Evolutionary conservation across 2,888 invertebrate species (phyloP).

Genomic region (Drosophila anomelani): DNA sequence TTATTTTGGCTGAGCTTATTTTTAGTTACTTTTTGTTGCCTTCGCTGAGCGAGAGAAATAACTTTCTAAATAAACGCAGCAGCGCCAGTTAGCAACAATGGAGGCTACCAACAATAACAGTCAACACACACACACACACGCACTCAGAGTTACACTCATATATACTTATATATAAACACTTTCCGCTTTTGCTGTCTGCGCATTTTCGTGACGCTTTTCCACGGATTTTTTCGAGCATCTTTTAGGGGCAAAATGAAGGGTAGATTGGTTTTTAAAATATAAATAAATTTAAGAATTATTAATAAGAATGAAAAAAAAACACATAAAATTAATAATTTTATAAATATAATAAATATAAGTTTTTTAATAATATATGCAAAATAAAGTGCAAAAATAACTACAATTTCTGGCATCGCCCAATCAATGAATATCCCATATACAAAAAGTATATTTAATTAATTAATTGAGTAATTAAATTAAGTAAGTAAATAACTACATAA

Average conservation of each 20-base stretch:
- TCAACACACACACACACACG: conserved; percentile 12
- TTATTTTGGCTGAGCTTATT: conserved; percentile 68
- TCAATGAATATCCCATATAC: no score
- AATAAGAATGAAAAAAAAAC: no score
- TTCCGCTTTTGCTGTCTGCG: conserved; percentile 62
- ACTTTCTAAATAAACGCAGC: conserved; percentile 78
- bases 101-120: conserved; percentile 35
- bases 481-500: not conserved
- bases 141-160: conserved; percentile 9
- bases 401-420: no score
- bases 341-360: not conserved
- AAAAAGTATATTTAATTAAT: no score
- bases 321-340: not conserved
- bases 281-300: no score
- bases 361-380: no score
- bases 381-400: no score
- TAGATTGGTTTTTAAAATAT: not conserved
- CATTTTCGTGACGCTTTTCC: conserved; percentile 69
- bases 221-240: conserved; percentile 37
- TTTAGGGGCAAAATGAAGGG: not conserved
- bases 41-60: conserved; percentile 59
- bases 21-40: conserved; percentile 73
- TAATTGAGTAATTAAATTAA: no score
- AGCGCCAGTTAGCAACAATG: conserved; percentile 68
- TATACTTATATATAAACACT: conserved; percentile 33